These are phyloP conservation scores for Allacma fusca DNA, from an alignment of 2,888 invertebrate species.

Conservation along the genomic window DNA sequence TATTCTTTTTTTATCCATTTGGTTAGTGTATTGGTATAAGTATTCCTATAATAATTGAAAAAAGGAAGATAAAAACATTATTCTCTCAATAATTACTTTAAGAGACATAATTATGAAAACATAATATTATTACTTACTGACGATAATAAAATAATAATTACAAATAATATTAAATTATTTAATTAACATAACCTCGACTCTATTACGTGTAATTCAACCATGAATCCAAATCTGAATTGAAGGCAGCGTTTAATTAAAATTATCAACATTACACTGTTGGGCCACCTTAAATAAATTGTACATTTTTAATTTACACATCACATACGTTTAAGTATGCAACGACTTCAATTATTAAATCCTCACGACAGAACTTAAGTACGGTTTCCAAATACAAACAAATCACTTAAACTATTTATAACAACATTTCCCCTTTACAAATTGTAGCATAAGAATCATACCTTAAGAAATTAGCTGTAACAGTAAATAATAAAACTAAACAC, in stretches of 20 bases:
- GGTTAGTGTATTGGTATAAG: background rate
- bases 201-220: no score
- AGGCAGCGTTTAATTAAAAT: no score
- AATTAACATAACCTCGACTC: no score
- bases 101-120: background rate
- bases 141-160: background rate
- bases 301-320: background rate
- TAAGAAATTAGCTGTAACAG: no score
- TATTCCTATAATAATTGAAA: background rate
- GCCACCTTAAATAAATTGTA: background rate
- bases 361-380: background rate
- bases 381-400: background rate
- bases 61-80: background rate
- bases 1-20: background rate
- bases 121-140: background rate
- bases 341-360: no score
- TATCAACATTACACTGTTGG: no score
- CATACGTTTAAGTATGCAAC: background rate
- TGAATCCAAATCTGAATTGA: no score
- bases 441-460: no score
- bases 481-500: no score
- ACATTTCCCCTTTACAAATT: no score
- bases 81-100: background rate
- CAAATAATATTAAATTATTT: no score
- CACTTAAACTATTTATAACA: no score